Percentiles rank a stretch among this genome's conserved stretches.
Conservation (phyloP, 1,140 invertebrate genomes). For the Coelopa frigida region DNA sequence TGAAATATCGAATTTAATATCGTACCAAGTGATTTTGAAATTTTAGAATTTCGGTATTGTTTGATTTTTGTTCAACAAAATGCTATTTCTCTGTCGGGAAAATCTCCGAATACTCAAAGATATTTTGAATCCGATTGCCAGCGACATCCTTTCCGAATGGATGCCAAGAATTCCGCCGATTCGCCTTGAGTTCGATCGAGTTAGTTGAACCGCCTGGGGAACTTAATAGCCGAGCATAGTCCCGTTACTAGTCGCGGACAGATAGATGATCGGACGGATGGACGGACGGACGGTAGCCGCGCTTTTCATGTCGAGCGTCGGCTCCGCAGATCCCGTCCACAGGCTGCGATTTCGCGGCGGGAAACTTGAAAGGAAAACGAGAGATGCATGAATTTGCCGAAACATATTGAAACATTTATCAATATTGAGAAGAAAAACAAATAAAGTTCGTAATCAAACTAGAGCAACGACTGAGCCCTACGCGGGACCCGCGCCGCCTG, state of each 20-base stretch:
- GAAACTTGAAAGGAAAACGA: background rate
- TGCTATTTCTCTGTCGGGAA: background rate
- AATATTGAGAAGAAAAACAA: too few relatives aligned
- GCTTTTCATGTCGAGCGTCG: background rate
- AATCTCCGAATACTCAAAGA: background rate
- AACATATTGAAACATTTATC: too few relatives aligned
- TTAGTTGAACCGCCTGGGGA: constrained; percentile 5
- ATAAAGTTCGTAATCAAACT: too few relatives aligned
- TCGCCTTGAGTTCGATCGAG: constrained; percentile 11
- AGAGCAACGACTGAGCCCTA: too few relatives aligned
- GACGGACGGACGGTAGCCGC: background rate
- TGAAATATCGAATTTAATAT: too few relatives aligned
- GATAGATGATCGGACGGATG: background rate
- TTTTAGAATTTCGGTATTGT: background rate
- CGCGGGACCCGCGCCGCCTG: too few relatives aligned
- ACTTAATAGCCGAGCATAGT: background rate
- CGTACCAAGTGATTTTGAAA: constrained; percentile 3
- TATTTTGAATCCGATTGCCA: background rate
- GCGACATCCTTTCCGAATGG: background rate
- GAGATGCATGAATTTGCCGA: background rate
- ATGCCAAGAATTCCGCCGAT: background rate
- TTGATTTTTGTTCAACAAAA: background rate
- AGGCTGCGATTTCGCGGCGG: background rate
- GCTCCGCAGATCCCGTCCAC: background rate
- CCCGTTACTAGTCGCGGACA: background rate